Evolutionary conservation across 1,140 invertebrate genomes (phyloP), one percentile per base, ranked within the genome.

Genomic region (Stegodyphus dumicola): DNA sequence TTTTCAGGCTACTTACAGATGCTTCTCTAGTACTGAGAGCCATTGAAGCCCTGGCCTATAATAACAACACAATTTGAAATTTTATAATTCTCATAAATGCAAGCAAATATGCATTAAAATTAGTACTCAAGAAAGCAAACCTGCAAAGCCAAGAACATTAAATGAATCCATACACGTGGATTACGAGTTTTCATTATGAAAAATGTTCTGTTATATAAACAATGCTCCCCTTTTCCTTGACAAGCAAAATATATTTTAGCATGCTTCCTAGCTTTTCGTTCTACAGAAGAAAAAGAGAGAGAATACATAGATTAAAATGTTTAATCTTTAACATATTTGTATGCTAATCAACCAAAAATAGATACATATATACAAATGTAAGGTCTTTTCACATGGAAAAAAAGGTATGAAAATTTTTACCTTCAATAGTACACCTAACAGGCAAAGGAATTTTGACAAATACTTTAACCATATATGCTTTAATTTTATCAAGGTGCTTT

Each of bases 71-170:
- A 18, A 67, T 67, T 7, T 15, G 17, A n/a, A 15, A 18, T 67
- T 60, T 60, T 15, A 60, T 60, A 71, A 70, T 9, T 33, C 33
- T 33, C 33, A 66, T 56, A 15, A 69, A 48, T 9, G 5, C 15
- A 6, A 69, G 10, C 54, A 54, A 79, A 70, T 15, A 56, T 54
- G 13, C 53, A 56, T n/a, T 65, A 52, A 49, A 66, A 66, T 51
- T n/a, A 51, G 3, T 4, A 5, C 52, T 52, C 6, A 52, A 52
- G 52, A 74, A 10, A 33, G 52, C 70, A 73, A 9, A 94, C 94
- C 92, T 96, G 95, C 88, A 98, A 93, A 85, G 96, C 95, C 64
- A 98, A 93, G 91, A 98, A 98, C 96, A 98, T 98, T 17, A 98
- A 92, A 92, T 98, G 97, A 86, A 98, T 96, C 97, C 96, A 98